Base-by-base conservation (phyloP, 2,888 invertebrate genomes). In the Eupithecia tripunctaria region DNA sequence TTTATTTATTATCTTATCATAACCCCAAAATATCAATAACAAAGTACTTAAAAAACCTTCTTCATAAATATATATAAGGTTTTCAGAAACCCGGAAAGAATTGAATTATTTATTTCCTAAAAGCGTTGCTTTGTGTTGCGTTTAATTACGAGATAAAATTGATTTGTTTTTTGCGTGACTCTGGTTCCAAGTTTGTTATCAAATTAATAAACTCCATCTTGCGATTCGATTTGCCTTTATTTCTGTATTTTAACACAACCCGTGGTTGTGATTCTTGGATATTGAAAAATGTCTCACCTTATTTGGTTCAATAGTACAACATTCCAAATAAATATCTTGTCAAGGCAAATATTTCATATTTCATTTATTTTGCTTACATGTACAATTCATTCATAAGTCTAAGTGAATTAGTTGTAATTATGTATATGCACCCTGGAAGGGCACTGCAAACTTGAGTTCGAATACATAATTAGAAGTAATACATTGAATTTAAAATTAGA, bases 71-170 rank as follows among this genome's bases (percentile, higher is more conserved):
- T n/a, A n/a, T n/a, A 51, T 51, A 51, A 51, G 21, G 38, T 64
- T 73, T 64, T 21, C 32, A 51, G n/a, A 10, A 64, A 47, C 41
- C 12, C 47, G 29, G 43, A 70, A 73, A 67, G 64, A 68, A 73
- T 65, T 73, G 64, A 73, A 74, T 74, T 71, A 74, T 81, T 80
- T 81, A 80, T 78, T 75, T 79, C 74, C 76, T 84, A 82, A 83
- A 82, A 85, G 85, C 82, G 73, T 85, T 82, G 75, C 81, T 82
- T 81, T 85, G 83, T 85, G 81, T 78, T 75, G 73, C 75, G 75
- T 79, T 78, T 83, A 81, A 85, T 82, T 80, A 81, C 75, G 75
- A 73, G 76, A 74, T 80, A 76, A 80, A 85, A 82, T 82, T 82
- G 78, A 82, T 85, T 82, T 80, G 79, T 80, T 76, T 79, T 81